phyloP scores from a whole-genome alignment of 2,888 invertebrate genomes.

The Monoplex corrugatus region DNA sequence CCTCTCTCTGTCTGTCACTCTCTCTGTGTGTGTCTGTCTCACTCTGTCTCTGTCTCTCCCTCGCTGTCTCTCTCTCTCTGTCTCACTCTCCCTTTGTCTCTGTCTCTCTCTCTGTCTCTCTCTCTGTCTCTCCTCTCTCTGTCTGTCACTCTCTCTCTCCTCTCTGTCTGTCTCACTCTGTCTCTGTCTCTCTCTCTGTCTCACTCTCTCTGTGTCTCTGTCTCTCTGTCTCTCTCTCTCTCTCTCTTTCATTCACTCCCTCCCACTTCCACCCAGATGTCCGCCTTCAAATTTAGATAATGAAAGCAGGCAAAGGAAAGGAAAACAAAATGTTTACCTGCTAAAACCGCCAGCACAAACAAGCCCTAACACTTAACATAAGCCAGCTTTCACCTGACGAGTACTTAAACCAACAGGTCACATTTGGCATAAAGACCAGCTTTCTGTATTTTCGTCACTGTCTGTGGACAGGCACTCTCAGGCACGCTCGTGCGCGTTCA shows the following conservation, averaged over 20 bases:
- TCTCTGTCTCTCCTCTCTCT: neutral
- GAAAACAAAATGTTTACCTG: no score
- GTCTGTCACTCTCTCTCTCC: neutral
- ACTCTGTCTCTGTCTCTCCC: neutral
- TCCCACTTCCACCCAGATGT: no score
- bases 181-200: neutral
- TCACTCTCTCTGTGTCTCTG: neutral
- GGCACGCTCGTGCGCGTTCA: neutral
- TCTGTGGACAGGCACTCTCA: neutral
- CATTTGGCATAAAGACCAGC: no score
- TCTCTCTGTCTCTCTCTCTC: constrained; percentile 1
- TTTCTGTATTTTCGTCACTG: no score
- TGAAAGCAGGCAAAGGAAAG: no score
- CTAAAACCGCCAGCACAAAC: no score
- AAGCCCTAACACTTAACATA: no score
- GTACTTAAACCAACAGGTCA: no score
- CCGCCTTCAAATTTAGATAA: no score
- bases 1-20: neutral
- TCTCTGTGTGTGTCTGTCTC: neutral
- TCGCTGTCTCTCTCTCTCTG: neutral
- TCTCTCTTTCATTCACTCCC: no score
- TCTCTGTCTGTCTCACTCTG: neutral
- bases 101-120: neutral
- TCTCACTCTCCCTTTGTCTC: neutral
- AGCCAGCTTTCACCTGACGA: no score